These are phyloP conservation scores for Oreochromis niloticus DNA, from an alignment of 2,113 vertebrate species.

Conservation along the genomic window DNA sequence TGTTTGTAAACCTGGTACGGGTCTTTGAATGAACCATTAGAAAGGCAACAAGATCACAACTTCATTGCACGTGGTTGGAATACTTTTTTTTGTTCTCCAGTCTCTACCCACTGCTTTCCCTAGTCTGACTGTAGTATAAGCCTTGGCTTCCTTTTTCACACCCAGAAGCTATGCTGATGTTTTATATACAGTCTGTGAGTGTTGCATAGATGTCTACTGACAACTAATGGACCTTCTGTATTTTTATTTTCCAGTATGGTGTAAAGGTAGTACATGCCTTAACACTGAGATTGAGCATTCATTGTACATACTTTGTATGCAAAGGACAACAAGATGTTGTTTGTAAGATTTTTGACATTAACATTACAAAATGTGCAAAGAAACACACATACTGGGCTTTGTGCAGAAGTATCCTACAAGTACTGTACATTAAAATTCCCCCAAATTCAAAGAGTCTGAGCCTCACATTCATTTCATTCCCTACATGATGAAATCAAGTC, in stretches of 20 bases:
- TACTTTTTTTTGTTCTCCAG: neutral
- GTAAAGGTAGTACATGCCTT: neutral
- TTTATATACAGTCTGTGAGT: neutral
- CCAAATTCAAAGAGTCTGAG: neutral
- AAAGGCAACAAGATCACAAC: neutral
- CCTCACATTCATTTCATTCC: neutral
- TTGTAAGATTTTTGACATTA: neutral
- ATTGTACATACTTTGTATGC: neutral
- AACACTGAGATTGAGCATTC: neutral
- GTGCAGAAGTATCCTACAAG: neutral
- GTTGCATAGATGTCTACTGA: neutral
- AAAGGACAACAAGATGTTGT: neutral
- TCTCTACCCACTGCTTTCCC: fast-evolving
- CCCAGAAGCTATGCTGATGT: neutral
- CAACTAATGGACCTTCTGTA: neutral
- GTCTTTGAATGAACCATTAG: neutral
- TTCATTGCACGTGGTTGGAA: neutral
- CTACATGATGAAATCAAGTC: neutral
- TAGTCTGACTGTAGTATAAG: neutral
- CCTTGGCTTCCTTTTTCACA: neutral
- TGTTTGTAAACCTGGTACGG: neutral
- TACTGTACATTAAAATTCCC: neutral
- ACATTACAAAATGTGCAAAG: neutral
- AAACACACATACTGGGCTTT: neutral
- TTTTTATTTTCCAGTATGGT: neutral